Conservation (phyloP, 2,797 vertebrate genomes). For the Trachurus trachurus region DNA sequence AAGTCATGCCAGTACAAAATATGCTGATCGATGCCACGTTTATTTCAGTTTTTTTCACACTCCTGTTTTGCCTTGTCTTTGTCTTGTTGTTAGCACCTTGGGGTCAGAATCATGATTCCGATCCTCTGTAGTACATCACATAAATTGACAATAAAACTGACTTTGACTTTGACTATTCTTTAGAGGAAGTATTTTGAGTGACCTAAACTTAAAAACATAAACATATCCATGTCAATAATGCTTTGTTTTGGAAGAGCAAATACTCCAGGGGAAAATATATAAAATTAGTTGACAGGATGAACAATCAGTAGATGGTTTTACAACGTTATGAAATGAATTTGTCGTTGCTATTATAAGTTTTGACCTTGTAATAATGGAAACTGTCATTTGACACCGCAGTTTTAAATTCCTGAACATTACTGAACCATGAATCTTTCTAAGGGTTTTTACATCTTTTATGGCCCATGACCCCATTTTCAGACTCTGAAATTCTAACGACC, state of each 20-base stretch:
- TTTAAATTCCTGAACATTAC: background rate
- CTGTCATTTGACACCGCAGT: background rate
- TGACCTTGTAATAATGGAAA: background rate
- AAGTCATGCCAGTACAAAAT: too few relatives aligned
- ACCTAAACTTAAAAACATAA: too few relatives aligned
- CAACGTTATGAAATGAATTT: background rate
- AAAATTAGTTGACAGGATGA: background rate
- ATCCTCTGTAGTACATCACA: too few relatives aligned
- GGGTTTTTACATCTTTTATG: background rate
- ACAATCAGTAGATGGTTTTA: background rate
- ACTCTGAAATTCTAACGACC: background rate
- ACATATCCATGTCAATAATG: too few relatives aligned
- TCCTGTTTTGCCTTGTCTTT: too few relatives aligned
- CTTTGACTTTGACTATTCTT: background rate
- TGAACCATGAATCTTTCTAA: conserved; percentile 1
- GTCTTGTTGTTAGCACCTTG: too few relatives aligned
- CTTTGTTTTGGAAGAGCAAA: background rate
- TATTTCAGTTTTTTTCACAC: too few relatives aligned
- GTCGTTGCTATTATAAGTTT: background rate
- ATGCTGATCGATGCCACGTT: too few relatives aligned
- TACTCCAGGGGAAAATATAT: background rate
- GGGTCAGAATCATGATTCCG: too few relatives aligned
- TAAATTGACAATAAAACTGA: too few relatives aligned
- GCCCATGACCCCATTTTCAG: conserved; percentile 3
- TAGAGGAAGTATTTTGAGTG: background rate